Percentiles rank a stretch among this genome's conserved stretches.
Evolutionary conservation across 2,888 invertebrate genomes (phyloP).

Genomic region (Catocala nupta): DNA sequence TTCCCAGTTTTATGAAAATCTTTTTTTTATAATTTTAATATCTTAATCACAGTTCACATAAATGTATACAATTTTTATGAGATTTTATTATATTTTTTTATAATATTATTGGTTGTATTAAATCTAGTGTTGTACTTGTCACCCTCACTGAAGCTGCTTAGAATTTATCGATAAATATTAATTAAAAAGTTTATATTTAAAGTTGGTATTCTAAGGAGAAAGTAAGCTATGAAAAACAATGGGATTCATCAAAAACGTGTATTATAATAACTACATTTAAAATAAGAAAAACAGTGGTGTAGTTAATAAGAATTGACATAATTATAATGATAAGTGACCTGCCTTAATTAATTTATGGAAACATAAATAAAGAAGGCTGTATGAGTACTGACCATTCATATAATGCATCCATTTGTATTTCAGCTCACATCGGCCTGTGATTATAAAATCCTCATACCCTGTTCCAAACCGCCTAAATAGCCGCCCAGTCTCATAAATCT

Average conservation of each 20-base stretch:
- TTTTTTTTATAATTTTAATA: not conserved
- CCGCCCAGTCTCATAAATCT: no score
- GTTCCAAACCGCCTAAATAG: not conserved
- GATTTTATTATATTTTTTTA: constrained; percentile 18
- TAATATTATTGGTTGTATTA: constrained; percentile 22
- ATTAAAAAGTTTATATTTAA: not conserved
- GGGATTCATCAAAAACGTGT: not conserved
- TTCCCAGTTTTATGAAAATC: not conserved
- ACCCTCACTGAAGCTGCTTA: constrained; percentile 40
- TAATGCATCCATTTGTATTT: not conserved
- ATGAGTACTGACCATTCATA: no score
- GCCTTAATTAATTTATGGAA: constrained; percentile 54
- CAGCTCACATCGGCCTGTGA: not conserved
- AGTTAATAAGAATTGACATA: constrained; percentile 10
- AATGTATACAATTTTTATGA: constrained; percentile 22
- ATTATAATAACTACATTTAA: not conserved
- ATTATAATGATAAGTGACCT: constrained; percentile 4
- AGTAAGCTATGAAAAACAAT: constrained; percentile 9
- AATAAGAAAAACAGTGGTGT: constrained; percentile 34
- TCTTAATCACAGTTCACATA: constrained; percentile 40
- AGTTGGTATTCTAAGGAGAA: not conserved
- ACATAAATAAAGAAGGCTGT: constrained; percentile 56
- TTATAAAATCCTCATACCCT: not conserved
- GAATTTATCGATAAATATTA: constrained; percentile 9
- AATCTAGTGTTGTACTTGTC: constrained; percentile 49